Evolutionary conservation across 2,113 vertebrate genomes (phyloP), one percentile per base, ranked within the genome.

Genomic region (Athene noctua): DNA sequence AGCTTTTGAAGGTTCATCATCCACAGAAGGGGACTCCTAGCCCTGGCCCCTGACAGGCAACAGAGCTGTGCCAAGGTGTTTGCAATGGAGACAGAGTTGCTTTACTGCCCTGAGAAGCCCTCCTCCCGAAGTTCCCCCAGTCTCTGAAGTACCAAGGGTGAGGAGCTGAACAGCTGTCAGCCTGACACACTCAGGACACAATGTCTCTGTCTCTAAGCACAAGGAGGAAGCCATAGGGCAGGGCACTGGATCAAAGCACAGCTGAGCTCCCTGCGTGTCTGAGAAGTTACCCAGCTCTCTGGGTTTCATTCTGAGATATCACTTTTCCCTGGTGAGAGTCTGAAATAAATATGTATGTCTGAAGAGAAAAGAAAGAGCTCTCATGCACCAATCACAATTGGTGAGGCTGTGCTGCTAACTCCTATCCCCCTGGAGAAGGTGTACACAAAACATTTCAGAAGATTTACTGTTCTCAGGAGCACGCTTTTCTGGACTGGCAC

Each of bases 351-450:
- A 58, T n/a, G 20, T 61, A 40, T 14, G 68, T 21, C 47, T 32
- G 30, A 89, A 55, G 63, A 59, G 74, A 72, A 72, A 44, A 19
- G 13, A 36, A 67, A 62, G 27, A 51, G 22, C 70, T 87, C 55
- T 59, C 29, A 6, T 7, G 46, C 18, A 80, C 15, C 36, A 3
- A 1, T 21, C 55, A 18, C 23, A 51, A 15, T 17, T 0, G 1
- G 1, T 0, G 7, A n/a, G 20, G 52, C 72, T 81, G 51, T 18
- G 52, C 42, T 57, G 57, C 71, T 25, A n/a, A 27, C 55, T 47
- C 44, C 32, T 51, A 47, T 47, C 11, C 59, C 59, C 55, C 52
- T 2, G 3, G 51, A 88, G 36, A n/a, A 55, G n/a, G 44, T 3
- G 19, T 1, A 26, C 52, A 59, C 29, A 19, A 49, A 44, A 46